Base-by-base conservation (phyloP, 2,797 vertebrate species). In the Ctenochaetus hawaiiensis region DNA sequence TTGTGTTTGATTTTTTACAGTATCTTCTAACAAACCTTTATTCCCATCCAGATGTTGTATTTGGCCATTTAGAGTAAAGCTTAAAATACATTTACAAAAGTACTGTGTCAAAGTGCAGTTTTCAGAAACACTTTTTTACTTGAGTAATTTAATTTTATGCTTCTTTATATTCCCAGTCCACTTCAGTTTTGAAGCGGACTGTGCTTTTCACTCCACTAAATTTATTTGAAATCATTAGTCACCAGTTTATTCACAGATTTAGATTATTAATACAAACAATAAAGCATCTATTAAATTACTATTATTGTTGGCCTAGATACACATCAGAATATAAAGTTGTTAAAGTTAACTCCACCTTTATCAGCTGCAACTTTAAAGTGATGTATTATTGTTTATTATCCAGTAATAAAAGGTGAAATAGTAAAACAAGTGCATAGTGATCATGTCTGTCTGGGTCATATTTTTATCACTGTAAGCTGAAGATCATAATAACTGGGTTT, bases 1-100 rank as follows among this genome's bases (percentile, higher is more conserved):
- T 65, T 18, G 4, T 43, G 56, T 80, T 75, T 85, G 74, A 82
- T 80, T 72, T 77, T 81, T 68, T 16, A 81, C 12, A 54, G 7
- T 76, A 77, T 63, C 17, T 22, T 70, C 61, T 45, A 81, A 78
- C 48, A 39, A 69, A 23, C 11, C 52, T 64, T 49, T 67, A 22
- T 51, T 67, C 26, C 18, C 53, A 52, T 77, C 74, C 44, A 64
- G 53, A 74, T 68, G 54, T 10, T 47, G 20, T 44, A 70, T 72
- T 80, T 63, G 74, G 48, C 78, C 75, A 84, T 87, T 80, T 54
- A 60, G 43, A 68, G 44, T 72, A 30, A 12, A n/a, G 20, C 12
- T 0, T 22, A 6, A 34, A 13, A 22, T n/a, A 22, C 12, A 6
- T 54, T 30, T 16, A 30, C 13, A 7, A 2, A 30, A 54, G 23